A percentile compares a stretch with the other conserved stretches of the same genome.
Conservation (phyloP, 2,888 invertebrate species). For the Bugula neritina region DNA sequence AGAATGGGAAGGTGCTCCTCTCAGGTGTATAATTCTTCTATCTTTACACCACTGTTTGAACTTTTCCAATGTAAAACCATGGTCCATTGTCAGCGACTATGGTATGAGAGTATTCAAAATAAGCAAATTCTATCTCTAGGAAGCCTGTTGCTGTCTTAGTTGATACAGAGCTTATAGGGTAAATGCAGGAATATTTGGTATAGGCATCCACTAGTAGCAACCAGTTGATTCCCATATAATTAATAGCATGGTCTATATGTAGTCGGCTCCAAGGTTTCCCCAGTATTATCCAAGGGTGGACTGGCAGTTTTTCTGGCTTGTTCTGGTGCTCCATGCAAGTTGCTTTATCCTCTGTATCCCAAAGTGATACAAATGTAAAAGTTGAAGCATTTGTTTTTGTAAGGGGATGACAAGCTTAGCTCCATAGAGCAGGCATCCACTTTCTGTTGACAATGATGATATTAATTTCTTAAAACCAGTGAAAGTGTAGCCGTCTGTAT, state of each 20-base stretch:
- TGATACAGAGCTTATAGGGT: constrained; percentile 29
- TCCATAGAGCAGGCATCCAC: no score
- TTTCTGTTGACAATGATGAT: no score
- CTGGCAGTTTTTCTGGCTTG: constrained; percentile 37
- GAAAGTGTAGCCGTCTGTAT: no score
- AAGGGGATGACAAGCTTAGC: no score
- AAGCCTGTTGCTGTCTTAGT: constrained; percentile 31
- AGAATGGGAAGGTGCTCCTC: constrained; percentile 32
- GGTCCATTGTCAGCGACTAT: constrained; percentile 34
- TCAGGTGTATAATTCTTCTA: constrained; percentile 32
- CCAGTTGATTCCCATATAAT: constrained; percentile 31
- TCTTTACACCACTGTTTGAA: constrained; percentile 31
- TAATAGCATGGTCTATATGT: constrained; percentile 37
- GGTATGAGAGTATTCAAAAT: constrained; percentile 32
- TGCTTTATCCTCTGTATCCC: constrained; percentile 36
- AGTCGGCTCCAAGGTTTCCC: constrained; percentile 37
- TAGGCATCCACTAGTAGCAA: constrained; percentile 34
- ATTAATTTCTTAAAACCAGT: no score
- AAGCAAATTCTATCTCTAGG: constrained; percentile 32
- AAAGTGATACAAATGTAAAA: constrained; percentile 32
- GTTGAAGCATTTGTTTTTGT: constrained; percentile 30
- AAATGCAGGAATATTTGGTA: constrained; percentile 34
- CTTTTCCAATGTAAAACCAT: constrained; percentile 32
- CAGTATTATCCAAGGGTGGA: no score
- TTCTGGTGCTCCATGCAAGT: constrained; percentile 33